Evolutionary conservation across 2,797 vertebrate genomes (phyloP), one percentile per base, ranked within the genome.

Genomic region (Helicolenus hilgendorfi): DNA sequence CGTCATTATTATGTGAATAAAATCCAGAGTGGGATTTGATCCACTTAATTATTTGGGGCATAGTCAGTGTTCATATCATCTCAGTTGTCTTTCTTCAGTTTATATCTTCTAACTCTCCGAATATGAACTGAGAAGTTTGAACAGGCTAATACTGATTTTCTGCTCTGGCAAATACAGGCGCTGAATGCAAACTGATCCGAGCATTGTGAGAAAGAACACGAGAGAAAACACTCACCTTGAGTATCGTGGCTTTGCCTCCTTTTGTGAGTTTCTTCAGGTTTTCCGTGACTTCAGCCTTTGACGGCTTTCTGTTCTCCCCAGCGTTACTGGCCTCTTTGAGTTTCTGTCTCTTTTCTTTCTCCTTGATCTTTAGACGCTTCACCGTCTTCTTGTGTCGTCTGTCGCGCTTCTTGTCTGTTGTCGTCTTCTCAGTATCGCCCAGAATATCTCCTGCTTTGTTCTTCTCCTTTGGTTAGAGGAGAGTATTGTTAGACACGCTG

Each of bases 341-440:
- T 79, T 98, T 98, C 77, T 95, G 97, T 70, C 94, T 97, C 93
- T 92, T 97, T 92, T 98, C 98, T 53, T 92, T 98, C 89, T 98
- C 98, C 86, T 96, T 97, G 41, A 98, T 92, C 92, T 97, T 98
- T 59, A 98, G 27, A 20, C 87, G 97, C 89, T 99, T 99, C 79
- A 92, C 86, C 8, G 90, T 83, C 94, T 99, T 99, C 92, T 98
- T 99, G 94, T 96, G 98, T 41, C 99, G 97, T 53, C 98, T 96
- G 53, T 99, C 98, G 0, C 99, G 97, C 79, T 99, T 99, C 96
- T 98, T 99, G 92, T 99, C 99, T 0, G 98, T 98, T 24, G 94
- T 26, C 0, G 98, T 99, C 96, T 99, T 99, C 94, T 99, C 99
- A 0, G 97, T 94, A 33, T 96, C 93, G 2, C 98, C 98, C 78